Base-by-base conservation (phyloP, 1,140 invertebrate species). In the Diorhabda carinulata region DNA sequence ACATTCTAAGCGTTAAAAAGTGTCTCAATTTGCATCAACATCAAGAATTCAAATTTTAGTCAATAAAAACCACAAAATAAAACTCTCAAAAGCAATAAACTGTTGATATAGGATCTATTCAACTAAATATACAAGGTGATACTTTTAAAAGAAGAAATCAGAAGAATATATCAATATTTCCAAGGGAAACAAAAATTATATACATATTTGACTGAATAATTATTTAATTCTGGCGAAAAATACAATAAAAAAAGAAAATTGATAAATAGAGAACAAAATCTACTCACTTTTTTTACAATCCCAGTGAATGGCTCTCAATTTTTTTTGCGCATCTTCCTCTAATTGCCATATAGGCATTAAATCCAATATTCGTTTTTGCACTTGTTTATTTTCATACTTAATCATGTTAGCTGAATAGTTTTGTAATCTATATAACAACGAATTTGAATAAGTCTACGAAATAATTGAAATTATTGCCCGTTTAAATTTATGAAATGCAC, bases 321-420 rank as follows among this genome's bases (percentile, higher is more conserved):
- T 86, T 56, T 87, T 82, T 71, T 87, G 83, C 0, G 89, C 88
- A 69, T 80, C 84, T 41, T 86, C 78, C 74, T 90, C 84, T 47
- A 94, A 74, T 52, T 83, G 81, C 10, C 79, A 76, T 0, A 90
- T 65, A 2, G 91, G 91, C 58, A 93, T 87, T 6, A 87, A 61
- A 8, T 76, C 78, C 71, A 81, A 83, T 0, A 90, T 90, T 72
- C 83, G 80, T 59, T 81, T 78, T 73, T 90, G 85, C 4, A 92
- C 77, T 2, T 83, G 76, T 68, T 83, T 74, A 79, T 90, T 82
- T 77, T 91, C 90, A 78, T 90, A 92, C 71, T 81, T 77, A 70
- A 90, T 77, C 63, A 91, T 86, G 10, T 76, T 74, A 76, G 87
- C 83, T 68, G 89, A 91, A 58, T 84, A 70, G 0, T 67, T 58